Conservation (phyloP, 2,888 invertebrate genomes). For the Drosophila nr. medialis region DNA sequence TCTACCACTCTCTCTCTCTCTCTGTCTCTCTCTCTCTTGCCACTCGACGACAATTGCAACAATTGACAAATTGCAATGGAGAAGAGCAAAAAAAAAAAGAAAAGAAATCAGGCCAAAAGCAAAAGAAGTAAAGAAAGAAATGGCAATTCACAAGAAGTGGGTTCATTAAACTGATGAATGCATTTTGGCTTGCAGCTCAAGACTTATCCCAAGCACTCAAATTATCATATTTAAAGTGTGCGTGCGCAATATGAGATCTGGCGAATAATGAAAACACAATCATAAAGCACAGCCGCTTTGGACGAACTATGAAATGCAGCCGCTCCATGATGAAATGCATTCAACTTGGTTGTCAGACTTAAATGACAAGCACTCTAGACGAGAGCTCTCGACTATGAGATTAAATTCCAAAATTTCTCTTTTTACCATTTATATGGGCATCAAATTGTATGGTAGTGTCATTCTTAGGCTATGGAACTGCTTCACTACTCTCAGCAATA, state of each 20-base stretch:
- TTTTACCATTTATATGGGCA: neutral
- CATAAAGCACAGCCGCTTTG: neutral
- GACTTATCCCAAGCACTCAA: conserved; percentile 13
- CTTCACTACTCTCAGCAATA: neutral
- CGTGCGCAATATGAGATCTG: neutral
- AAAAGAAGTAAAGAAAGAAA: conserved; percentile 37
- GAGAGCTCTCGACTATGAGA: neutral
- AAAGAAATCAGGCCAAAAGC: conserved; percentile 34
- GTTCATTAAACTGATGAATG: conserved; percentile 62
- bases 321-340: neutral
- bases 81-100: neutral
- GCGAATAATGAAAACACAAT: conserved; percentile 3
- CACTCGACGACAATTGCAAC: conserved; percentile 59
- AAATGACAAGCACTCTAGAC: neutral
- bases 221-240: conserved; percentile 6
- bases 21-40: neutral
- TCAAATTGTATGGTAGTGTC: neutral
- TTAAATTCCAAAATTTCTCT: neutral
- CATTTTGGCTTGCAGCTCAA: conserved; percentile 3
- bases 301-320: neutral
- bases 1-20: too few species aligned
- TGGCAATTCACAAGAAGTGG: conserved; percentile 43
- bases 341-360: neutral
- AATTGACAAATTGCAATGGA: conserved; percentile 49
- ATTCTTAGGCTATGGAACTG: neutral